Base-by-base conservation (phyloP, 2,888 invertebrate genomes). In the Darwinula stevensoni region DNA sequence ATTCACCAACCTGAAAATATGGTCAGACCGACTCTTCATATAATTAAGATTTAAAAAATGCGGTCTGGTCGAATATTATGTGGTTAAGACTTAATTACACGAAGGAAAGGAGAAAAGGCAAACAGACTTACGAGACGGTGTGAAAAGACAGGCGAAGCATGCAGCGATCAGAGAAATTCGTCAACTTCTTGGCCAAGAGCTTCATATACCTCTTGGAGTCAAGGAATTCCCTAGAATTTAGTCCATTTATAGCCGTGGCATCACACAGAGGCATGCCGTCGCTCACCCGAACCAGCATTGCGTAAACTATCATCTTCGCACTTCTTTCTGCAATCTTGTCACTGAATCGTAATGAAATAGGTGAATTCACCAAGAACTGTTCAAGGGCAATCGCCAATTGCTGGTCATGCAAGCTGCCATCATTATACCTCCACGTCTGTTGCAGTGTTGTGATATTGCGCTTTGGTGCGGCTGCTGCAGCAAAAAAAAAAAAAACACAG, bases 101-200 rank as follows among this genome's bases (percentile, higher is more conserved):
- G n/a, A n/a, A n/a, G n/a, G n/a, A n/a, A n/a, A n/a, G n/a, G n/a
- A n/a, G n/a, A n/a, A n/a, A n/a, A n/a, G n/a, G n/a, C n/a, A n/a
- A n/a, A n/a, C n/a, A n/a, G n/a, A n/a, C 53, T 46, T 43, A 55
- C 54, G 52, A 48, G 32, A 54, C 43, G 14, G 44, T 40, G 33
- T 46, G 46, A 6, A 43, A 40, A 29, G 45, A 43, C n/a, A 48
- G 37, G 15, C 45, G 40, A 18, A 52, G 40, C 14, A 47, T 43
- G 38, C 52, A 52, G 37, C 52, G 42, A 29, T 54, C 51, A 14
- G 50, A 49, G 34, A 47, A 44, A 11, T 42, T 39, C 3, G 37
- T 34, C n/a, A 48, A 37, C 36, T 46, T 46, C 35, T 46, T 47
- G 1, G 47, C 44, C 3, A 52, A 35, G 26, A 47, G 34, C 39